A percentile compares a stretch with the other conserved stretches of the same genome.
Conservation (phyloP, 1,140 invertebrate genomes). For the Apis laboriosa region DNA sequence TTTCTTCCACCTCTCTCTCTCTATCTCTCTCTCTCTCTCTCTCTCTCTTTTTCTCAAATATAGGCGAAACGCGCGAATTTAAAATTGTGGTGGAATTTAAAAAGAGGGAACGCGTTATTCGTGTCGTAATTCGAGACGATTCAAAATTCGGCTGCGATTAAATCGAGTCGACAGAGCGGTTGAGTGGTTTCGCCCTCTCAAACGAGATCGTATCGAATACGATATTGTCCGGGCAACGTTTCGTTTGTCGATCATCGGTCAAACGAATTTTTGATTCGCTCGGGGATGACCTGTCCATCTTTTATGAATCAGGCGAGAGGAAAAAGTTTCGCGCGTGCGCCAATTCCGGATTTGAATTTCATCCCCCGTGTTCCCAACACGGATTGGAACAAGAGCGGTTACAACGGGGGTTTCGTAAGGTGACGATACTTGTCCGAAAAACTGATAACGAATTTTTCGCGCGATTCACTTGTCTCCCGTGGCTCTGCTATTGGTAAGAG, state of each 20-base stretch:
- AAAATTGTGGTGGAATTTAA: neutral
- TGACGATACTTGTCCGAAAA: neutral
- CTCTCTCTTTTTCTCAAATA: too few species aligned
- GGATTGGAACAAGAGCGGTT: neutral
- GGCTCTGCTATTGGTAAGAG: neutral
- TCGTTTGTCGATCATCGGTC: neutral
- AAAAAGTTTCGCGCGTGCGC: neutral
- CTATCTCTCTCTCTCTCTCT: neutral
- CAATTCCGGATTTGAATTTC: neutral
- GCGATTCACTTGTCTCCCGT: neutral
- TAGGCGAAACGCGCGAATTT: too few species aligned
- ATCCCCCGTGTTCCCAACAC: neutral
- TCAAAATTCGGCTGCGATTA: too few species aligned
- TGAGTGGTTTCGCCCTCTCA: too few species aligned
- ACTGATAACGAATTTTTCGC: slow-evolving; percentile 10
- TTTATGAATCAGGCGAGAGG: neutral
- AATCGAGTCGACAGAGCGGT: too few species aligned
- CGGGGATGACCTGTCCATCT: neutral
- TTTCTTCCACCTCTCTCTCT: neutral
- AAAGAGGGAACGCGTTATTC: neutral
- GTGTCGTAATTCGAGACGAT: neutral
- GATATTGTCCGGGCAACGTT: too few species aligned
- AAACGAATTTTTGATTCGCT: slow-evolving; percentile 1
- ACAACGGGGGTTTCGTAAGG: neutral
- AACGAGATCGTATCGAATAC: neutral